Evolutionary conservation across 2,113 vertebrate species (phyloP).

Genomic region (Trematocara stigmaticum): DNA sequence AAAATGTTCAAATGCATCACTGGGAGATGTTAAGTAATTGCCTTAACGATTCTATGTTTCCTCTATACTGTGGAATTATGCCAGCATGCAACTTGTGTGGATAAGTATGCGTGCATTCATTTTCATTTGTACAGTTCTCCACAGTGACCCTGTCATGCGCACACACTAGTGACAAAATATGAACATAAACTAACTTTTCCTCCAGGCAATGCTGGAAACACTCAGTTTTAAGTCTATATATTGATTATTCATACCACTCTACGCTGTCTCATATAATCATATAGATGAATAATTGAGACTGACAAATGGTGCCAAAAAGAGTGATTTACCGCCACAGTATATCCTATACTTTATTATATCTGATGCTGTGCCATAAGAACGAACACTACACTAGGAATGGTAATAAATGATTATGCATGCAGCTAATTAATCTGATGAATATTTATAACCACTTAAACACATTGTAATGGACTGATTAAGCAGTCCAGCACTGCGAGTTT

Average conservation of each 20-base stretch:
- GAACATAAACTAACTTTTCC: constrained; percentile 28
- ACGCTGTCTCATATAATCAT: constrained; percentile 52
- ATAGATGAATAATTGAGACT: constrained; percentile 61
- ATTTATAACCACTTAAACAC: constrained; percentile 77
- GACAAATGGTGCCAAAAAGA: constrained; percentile 54
- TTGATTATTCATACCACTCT: constrained; percentile 57
- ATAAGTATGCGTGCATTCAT: neutral
- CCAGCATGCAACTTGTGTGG: neutral
- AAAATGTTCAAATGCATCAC: constrained; percentile 10
- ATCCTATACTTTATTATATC: constrained; percentile 68
- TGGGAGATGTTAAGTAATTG: neutral
- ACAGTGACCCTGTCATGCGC: neutral
- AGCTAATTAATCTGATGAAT: constrained; percentile 76
- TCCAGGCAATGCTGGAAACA: constrained; percentile 9
- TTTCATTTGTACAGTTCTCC: neutral
- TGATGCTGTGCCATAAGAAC: constrained; percentile 55
- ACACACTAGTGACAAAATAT: neutral
- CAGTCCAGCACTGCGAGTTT: constrained; percentile 69
- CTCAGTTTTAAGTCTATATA: constrained; percentile 12
- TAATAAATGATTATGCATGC: constrained; percentile 75
- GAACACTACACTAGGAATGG: constrained; percentile 61
- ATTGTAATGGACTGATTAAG: constrained; percentile 78
- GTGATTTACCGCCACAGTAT: constrained; percentile 63
- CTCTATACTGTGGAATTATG: neutral
- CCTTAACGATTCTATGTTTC: neutral